Percentiles rank a stretch among this genome's conserved stretches.
phyloP scores from a whole-genome alignment of 2,113 vertebrate genomes.

The Carlito syrichta region DNA sequence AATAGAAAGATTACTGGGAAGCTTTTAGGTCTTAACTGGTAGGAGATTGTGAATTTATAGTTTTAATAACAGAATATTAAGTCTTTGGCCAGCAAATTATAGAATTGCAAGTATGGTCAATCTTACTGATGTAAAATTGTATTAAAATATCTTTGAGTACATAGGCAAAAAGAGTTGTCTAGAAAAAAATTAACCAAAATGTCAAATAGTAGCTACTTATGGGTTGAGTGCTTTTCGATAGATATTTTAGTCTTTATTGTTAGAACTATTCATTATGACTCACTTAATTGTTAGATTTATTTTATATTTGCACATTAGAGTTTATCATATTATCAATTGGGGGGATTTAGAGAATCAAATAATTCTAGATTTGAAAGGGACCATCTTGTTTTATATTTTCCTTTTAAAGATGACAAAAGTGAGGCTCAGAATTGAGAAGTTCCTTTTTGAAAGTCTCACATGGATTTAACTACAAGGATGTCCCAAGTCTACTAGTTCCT shows the following conservation, averaged over 20 bases:
- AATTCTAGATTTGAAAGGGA: background rate
- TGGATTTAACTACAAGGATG: background rate
- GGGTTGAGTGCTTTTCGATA: background rate
- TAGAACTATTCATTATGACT: background rate
- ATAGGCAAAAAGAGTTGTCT: background rate
- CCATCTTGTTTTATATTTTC: background rate
- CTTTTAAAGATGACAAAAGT: background rate
- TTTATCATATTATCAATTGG: background rate
- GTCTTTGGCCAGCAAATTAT: background rate
- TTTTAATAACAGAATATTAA: conserved; percentile 38
- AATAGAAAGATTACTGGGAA: background rate
- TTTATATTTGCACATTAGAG: background rate
- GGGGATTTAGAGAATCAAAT: background rate
- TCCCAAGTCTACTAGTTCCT: background rate
- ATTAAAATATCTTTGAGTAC: background rate
- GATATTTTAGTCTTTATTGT: background rate
- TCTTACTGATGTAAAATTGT: background rate
- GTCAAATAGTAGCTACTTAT: background rate
- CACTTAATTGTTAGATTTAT: background rate
- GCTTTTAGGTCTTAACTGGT: background rate
- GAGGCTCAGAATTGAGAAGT: background rate
- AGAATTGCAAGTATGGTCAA: background rate
- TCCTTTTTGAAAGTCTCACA: background rate
- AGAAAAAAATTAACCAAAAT: background rate
- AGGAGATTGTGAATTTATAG: conserved; percentile 1